Evolutionary conservation across 2,113 vertebrate species (phyloP).

Genomic region (Holacanthus passer): DNA sequence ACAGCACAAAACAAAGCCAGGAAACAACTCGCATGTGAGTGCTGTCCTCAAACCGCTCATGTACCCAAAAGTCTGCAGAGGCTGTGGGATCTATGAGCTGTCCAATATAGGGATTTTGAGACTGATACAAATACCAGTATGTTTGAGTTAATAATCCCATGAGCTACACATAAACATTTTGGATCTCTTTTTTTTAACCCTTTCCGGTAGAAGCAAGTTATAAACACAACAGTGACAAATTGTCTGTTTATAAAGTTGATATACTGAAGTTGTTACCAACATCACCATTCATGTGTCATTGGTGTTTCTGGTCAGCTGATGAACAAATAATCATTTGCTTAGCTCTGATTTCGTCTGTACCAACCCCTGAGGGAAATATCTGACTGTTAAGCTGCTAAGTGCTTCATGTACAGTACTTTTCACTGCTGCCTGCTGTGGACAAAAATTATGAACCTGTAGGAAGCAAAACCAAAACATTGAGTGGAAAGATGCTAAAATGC

Average conservation of each 20-base stretch:
- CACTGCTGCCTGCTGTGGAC: neutral
- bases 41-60: no score
- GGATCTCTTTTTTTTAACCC: neutral
- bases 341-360: neutral
- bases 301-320: neutral
- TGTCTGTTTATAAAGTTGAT: neutral
- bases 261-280: neutral
- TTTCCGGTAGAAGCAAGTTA: no score
- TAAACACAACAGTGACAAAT: neutral
- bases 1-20: conserved; percentile 55
- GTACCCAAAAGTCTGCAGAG: neutral
- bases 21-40: conserved; percentile 20
- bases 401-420: neutral
- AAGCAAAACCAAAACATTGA: neutral
- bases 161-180: neutral
- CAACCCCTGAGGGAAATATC: neutral
- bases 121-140: neutral
- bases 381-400: neutral
- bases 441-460: neutral
- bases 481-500: neutral
- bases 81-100: neutral
- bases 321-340: no score
- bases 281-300: neutral
- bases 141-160: neutral
- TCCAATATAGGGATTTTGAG: neutral